Conservation (phyloP, 2,797 vertebrate genomes). For the Enteromius anoplus region DNA sequence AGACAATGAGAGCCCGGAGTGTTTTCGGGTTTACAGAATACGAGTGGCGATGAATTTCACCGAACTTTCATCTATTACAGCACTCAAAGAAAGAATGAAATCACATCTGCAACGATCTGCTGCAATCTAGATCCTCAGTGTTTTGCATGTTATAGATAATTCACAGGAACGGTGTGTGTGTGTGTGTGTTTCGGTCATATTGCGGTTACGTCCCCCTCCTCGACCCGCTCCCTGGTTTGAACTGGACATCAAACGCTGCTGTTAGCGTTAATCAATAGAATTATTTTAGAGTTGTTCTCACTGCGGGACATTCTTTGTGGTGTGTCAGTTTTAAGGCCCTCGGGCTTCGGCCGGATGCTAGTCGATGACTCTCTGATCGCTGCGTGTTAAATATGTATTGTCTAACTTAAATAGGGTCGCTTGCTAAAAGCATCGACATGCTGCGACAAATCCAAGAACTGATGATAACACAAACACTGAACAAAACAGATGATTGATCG, state of each 20-base stretch:
- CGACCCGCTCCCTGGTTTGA: constrained; percentile 64
- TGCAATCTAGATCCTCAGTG: not conserved
- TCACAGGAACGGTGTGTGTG: constrained; percentile 12
- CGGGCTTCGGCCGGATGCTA: not conserved
- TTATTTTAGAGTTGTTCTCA: constrained; percentile 70
- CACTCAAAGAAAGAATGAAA: constrained; percentile 56
- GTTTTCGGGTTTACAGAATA: constrained; percentile 56
- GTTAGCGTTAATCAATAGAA: constrained; percentile 79
- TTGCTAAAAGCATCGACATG: constrained; percentile 43
- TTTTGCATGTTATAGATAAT: not conserved
- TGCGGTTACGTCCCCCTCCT: constrained; percentile 62
- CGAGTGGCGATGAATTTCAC: constrained; percentile 58
- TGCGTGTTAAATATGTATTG: constrained; percentile 60
- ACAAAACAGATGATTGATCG: not conserved
- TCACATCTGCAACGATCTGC: constrained; percentile 30
- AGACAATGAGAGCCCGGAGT: constrained; percentile 68
- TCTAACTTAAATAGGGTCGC: constrained; percentile 29
- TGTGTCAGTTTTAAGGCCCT: constrained; percentile 33
- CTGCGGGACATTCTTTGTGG: constrained; percentile 48
- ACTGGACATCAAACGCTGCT: constrained; percentile 78
- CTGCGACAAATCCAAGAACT: constrained; percentile 2
- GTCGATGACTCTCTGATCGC: constrained; percentile 44
- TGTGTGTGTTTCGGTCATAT: constrained; percentile 18
- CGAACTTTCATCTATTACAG: constrained; percentile 60
- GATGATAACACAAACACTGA: constrained; percentile 3